Evolutionary conservation across 2,888 invertebrate genomes (phyloP).

Genomic region (Thera obeliscata): DNA sequence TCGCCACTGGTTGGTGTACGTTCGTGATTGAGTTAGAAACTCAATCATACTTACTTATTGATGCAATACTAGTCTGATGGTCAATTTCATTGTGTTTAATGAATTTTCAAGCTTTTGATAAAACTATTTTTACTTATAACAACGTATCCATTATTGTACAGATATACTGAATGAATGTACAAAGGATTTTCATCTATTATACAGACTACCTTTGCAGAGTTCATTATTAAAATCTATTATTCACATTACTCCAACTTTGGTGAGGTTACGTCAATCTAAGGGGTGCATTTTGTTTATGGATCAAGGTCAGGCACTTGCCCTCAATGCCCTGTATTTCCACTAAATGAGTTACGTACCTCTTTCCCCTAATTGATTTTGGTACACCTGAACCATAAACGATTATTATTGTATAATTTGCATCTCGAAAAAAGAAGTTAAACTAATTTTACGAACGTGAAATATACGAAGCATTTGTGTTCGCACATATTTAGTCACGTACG

Average conservation of each 20-base stretch:
- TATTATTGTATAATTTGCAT: too few species aligned
- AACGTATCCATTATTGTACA: background rate
- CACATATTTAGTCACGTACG: background rate
- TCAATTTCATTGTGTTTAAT: conserved; percentile 5
- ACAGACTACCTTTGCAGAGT: background rate
- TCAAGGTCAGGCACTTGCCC: conserved; percentile 45
- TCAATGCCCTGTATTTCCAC: conserved; percentile 29
- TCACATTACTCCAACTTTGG: background rate
- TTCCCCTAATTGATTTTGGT: conserved; percentile 14
- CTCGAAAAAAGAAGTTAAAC: background rate
- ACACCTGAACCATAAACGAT: conserved; percentile 8
- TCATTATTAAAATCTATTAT: background rate
- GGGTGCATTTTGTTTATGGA: conserved; percentile 41
- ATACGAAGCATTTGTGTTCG: background rate
- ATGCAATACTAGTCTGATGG: conserved; percentile 1
- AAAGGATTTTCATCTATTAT: background rate
- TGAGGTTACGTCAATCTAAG: background rate
- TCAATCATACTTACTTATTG: conserved; percentile 3
- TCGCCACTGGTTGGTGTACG: conserved; percentile 2
- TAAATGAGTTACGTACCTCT: conserved; percentile 44
- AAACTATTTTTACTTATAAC: background rate
- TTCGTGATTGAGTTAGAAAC: conserved; percentile 3
- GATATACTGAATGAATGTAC: background rate
- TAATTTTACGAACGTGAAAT: background rate
- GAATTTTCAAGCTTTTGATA: background rate